These are phyloP conservation scores for Chauna torquata DNA, from an alignment of 2,113 vertebrate genomes.

Conservation along the genomic window DNA sequence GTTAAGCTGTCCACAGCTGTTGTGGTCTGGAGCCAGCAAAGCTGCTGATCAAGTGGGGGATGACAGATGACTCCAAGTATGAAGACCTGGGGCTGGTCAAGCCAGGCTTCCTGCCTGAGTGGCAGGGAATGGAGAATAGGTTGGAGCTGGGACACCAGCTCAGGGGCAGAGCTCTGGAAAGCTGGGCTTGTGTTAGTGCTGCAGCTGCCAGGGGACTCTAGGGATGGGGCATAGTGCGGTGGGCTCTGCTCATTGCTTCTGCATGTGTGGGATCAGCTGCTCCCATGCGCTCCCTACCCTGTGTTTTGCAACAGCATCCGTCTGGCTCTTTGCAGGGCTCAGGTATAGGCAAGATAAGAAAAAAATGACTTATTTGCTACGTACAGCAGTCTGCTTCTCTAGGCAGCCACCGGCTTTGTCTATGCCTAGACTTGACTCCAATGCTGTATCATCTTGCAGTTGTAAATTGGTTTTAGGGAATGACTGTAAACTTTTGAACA, in stretches of 20 bases:
- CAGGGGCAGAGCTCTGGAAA: background rate
- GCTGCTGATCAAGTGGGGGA: background rate
- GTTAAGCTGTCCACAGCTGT: background rate
- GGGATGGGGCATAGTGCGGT: background rate
- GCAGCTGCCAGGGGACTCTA: background rate
- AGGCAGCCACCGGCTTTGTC: background rate
- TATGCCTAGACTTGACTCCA: background rate
- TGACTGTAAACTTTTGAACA: background rate
- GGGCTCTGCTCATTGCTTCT: background rate
- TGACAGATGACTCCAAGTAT: background rate
- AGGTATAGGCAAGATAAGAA: background rate
- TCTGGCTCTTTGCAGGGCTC: background rate
- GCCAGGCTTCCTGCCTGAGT: rapidly evolving
- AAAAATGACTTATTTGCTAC: background rate
- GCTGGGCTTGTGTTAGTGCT: background rate
- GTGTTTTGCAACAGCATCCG: background rate
- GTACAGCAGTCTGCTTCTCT: background rate
- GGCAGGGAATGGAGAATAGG: background rate
- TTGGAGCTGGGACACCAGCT: background rate
- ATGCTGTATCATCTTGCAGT: background rate
- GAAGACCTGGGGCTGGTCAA: background rate
- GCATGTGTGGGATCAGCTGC: background rate
- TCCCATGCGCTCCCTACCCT: background rate
- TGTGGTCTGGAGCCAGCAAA: background rate
- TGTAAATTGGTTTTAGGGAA: background rate